Base-by-base conservation (phyloP, 2,113 vertebrate genomes). In the Struthidea cinerea region DNA sequence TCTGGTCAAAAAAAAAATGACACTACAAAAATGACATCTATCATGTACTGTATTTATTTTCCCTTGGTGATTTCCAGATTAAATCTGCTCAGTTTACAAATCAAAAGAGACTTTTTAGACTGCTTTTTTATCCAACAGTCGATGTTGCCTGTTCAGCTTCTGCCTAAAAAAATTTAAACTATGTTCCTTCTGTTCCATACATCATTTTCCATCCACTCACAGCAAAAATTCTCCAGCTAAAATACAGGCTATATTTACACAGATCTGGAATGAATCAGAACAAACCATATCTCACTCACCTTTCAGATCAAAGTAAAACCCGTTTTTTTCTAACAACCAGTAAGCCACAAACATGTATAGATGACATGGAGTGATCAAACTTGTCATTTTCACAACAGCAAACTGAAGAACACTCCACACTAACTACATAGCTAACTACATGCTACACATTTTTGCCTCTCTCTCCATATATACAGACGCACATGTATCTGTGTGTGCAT, bases 21-120 rank as follows among this genome's bases (percentile, higher is more conserved):
- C 52, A 94, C 86, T 68, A 76, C 85, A 96, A 95, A 97, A 96
- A 96, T 94, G 70, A 90, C 71, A 96, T 87, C 89, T 95, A 93
- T 97, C 89, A 90, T 63, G 65, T 87, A 92, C 53, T 63, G 59
- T 91, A 94, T 95, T 96, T 96, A 95, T 97, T 96, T 97, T 87
- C 80, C 89, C 84, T 84, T 90, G 74, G 65, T 90, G 93, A 93
- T 87, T 93, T 96, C 79, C 92, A 96, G 93, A 96, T 96, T 96
- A 93, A 94, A 96, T 96, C 91, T 93, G 55, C 41, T 88, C 82
- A 57, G 84, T 95, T 96, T 96, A 88, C 87, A 96, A 96, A 94
- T 94, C 82, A 95, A 93, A 94, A 70, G 59, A 77, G 64, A 74
- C 53, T n/a, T 67, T 85, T 81, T 20, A 0, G 83, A 87, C 77